These are phyloP conservation scores for Scalopus aquaticus DNA, from an alignment of 2,113 vertebrate species.

Conservation along the genomic window DNA sequence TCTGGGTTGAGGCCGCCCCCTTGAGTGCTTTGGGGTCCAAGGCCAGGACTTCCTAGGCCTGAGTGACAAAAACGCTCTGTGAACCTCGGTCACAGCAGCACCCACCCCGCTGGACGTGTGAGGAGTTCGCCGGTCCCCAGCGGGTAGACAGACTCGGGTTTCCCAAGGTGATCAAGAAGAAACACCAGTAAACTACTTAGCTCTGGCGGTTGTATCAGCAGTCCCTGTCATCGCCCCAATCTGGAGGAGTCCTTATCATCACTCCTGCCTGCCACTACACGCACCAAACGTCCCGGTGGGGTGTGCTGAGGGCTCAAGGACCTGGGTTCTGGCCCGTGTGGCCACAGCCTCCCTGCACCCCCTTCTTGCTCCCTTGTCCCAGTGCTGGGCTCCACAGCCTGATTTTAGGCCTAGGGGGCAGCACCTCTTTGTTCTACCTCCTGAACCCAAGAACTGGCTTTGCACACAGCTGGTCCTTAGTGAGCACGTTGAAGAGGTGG, in stretches of 20 bases:
- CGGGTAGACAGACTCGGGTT: neutral
- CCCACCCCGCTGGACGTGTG: too few species aligned
- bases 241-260: neutral
- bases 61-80: neutral
- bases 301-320: neutral
- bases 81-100: too few species aligned
- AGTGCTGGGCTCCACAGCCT: neutral
- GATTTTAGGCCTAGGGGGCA: neutral
- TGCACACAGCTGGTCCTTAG: neutral
- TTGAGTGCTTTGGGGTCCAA: neutral
- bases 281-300: neutral
- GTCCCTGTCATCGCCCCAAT: neutral
- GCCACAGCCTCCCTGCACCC: too few species aligned
- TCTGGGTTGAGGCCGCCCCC: neutral
- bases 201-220: neutral
- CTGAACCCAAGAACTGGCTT: neutral
- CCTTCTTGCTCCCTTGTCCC: too few species aligned
- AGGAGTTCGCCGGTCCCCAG: neutral
- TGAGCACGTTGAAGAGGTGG: neutral
- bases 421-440: too few species aligned
- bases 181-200: neutral
- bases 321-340: neutral
- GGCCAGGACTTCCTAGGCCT: neutral
- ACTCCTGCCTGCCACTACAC: rapidly evolving
- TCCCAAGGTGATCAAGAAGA: neutral